Percentiles rank a stretch among this genome's conserved stretches.
phyloP scores from a whole-genome alignment of 2,113 vertebrate species.

The Hymenochirus boettgeri region DNA sequence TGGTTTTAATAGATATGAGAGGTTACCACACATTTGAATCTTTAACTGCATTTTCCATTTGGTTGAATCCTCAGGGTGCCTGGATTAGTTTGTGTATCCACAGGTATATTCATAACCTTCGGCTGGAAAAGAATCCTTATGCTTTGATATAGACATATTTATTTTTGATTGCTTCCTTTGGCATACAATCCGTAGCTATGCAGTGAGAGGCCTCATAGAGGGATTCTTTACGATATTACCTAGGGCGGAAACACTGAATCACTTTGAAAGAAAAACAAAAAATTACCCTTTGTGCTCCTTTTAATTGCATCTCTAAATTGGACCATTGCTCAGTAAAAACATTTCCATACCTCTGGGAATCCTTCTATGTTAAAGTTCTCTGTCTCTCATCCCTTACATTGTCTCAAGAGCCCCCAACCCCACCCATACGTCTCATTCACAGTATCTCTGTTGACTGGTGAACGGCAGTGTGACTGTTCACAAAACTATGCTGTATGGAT shows the following conservation, averaged over 20 bases:
- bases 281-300: neutral
- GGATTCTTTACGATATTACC: neutral
- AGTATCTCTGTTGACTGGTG: constrained; percentile 25
- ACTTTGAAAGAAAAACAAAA: neutral
- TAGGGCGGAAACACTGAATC: neutral
- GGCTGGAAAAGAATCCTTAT: neutral
- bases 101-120: too few relatives aligned
- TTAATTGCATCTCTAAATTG: neutral
- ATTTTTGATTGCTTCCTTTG: neutral
- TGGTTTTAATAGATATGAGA: too few relatives aligned
- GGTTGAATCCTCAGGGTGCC: too few relatives aligned
- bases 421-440: neutral
- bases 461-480: constrained; percentile 4
- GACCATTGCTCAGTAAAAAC: neutral
- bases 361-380: constrained; percentile 17
- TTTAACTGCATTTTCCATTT: too few relatives aligned
- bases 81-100: too few relatives aligned
- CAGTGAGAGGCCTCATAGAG: neutral
- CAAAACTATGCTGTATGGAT: constrained; percentile 19
- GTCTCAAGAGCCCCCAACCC: neutral
- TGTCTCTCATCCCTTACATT: constrained; percentile 4
- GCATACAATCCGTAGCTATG: neutral
- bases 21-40: too few relatives aligned
- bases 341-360: constrained; percentile 8
- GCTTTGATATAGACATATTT: neutral